A percentile compares a stretch with the other conserved stretches of the same genome.
Evolutionary conservation across 1,140 invertebrate species (phyloP).

Genomic region (Brachystomella parvula): DNA sequence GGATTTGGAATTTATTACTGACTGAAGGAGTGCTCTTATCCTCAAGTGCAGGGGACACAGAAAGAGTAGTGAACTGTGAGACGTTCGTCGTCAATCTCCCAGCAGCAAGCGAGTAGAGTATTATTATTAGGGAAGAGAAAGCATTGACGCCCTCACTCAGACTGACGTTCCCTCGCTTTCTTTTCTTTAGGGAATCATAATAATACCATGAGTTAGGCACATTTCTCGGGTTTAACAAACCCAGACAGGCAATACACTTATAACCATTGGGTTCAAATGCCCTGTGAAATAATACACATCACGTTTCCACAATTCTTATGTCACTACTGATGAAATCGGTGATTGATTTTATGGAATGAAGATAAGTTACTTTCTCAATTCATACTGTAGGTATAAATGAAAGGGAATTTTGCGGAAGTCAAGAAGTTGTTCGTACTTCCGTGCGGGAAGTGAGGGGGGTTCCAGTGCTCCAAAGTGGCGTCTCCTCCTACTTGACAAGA

Average conservation of each 20-base stretch:
- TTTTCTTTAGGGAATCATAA: background rate
- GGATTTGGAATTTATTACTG: background rate
- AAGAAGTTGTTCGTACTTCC: background rate
- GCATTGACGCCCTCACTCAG: background rate
- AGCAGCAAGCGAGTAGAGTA: background rate
- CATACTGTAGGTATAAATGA: background rate
- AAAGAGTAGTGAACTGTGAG: background rate
- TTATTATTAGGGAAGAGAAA: background rate
- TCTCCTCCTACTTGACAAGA: too few species aligned
- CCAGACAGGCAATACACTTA: background rate
- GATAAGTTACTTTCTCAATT: background rate
- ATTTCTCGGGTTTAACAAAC: background rate
- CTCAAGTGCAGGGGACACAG: background rate
- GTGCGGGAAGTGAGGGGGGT: background rate
- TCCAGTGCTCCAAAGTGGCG: background rate
- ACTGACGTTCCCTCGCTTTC: background rate
- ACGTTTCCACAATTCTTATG: background rate
- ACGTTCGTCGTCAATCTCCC: background rate
- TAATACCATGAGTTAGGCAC: background rate
- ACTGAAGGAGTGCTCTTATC: background rate
- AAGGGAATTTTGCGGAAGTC: background rate
- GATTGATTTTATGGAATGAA: background rate
- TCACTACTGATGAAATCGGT: background rate
- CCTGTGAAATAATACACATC: background rate
- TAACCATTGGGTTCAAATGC: background rate